A percentile compares a stretch with the other conserved stretches of the same genome.
Conservation (phyloP, 2,797 vertebrate genomes). For the Graptemys geographica region DNA sequence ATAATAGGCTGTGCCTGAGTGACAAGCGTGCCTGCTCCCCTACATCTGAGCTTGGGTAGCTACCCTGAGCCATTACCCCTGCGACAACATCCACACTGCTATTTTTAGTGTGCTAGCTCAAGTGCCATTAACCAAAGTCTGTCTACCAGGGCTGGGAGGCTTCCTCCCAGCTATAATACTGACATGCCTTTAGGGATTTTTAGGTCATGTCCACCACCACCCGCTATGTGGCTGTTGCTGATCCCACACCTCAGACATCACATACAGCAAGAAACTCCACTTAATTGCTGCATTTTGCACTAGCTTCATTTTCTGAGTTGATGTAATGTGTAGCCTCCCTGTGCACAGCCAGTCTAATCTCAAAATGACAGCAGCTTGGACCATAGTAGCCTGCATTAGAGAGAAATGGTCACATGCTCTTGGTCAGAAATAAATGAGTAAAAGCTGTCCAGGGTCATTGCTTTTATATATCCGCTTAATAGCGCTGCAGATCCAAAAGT, state of each 20-base stretch:
- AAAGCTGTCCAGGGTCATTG: no score
- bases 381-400: no score
- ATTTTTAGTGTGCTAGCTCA: background rate
- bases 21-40: background rate
- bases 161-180: background rate
- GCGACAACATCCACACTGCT: background rate
- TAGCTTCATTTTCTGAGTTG: background rate
- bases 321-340: background rate
- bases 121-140: background rate
- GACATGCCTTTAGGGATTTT: no score
- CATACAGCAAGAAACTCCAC: background rate
- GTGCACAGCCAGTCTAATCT: no score
- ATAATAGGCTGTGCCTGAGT: background rate
- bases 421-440: no score
- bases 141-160: no score
- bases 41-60: background rate
- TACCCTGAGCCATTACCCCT: background rate
- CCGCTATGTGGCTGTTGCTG: no score
- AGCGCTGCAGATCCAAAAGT: no score
- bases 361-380: no score
- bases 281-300: background rate
- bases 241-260: background rate
- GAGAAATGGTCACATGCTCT: no score
- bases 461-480: no score
- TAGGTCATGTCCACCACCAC: background rate